Conservation (phyloP, 2,113 vertebrate species). For the Gobius niger region DNA sequence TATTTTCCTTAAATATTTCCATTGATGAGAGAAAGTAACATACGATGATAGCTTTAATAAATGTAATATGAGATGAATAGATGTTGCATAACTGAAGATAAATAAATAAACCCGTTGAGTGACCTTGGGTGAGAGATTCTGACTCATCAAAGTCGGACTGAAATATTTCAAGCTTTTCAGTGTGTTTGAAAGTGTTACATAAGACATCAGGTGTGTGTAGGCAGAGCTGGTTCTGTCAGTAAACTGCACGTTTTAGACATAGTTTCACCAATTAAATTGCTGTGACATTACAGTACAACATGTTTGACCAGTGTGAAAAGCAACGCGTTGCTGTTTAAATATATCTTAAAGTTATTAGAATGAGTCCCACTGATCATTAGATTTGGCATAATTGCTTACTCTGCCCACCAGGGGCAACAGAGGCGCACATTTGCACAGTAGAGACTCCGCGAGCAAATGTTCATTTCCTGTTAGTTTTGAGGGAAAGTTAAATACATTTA, state of each 20-base stretch:
- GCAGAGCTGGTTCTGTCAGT: too few species aligned
- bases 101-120: background rate
- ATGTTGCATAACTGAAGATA: too few species aligned
- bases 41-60: too few species aligned
- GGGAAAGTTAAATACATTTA: constrained; percentile 38
- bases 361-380: constrained; percentile 50
- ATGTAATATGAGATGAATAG: too few species aligned
- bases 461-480: constrained; percentile 15
- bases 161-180: constrained; percentile 37
- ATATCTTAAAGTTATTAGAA: background rate
- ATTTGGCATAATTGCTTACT: background rate
- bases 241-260: too few species aligned
- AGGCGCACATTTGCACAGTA: background rate
- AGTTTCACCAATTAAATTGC: too few species aligned
- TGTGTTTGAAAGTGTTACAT: constrained; percentile 8
- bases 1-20: too few species aligned
- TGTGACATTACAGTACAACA: too few species aligned
- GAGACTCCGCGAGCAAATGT: too few species aligned
- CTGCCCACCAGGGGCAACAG: constrained; percentile 49
- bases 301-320: too few species aligned
- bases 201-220: background rate
- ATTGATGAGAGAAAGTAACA: too few species aligned
- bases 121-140: constrained; percentile 25
- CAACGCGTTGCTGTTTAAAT: too few species aligned
- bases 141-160: constrained; percentile 59